Evolutionary conservation across 2,113 vertebrate genomes (phyloP), one percentile per base, ranked within the genome.

Genomic region (Trichechus manatus): DNA sequence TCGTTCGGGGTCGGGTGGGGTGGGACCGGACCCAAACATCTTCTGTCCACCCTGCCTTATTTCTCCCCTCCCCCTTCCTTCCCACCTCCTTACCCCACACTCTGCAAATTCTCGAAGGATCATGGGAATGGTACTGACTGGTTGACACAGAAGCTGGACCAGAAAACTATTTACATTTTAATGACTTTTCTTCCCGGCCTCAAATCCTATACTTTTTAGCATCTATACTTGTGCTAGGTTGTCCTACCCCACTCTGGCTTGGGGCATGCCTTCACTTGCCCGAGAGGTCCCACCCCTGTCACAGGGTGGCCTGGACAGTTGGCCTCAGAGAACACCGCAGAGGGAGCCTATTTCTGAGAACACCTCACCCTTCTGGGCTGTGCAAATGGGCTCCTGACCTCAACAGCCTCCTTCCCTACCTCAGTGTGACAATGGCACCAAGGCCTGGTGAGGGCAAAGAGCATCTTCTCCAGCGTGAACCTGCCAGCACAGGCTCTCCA

Each of bases 181-280:
- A n/a, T 82, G 47, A 70, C 47, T 85, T 93, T 63, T 68, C 31
- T 50, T 89, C 14, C 56, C 93, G 29, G 66, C 81, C 91, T 91
- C 63, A 75, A 63, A 70, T 81, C 68, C 47, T 61, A n/a, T 14
- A 2, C 15, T 19, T 53, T 59, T 94, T 81, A 81, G 80, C 11
- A 39, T 29, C 61, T 86, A 1, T 3, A 23, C 13, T 79, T 86
- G 9, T 23, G 13, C 47, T 75, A 70, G 29, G 68, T 61, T 25
- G 22, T 23, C 72, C 72, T 44, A 11, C 5, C 22, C 53, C 42
- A 80, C 72, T 59, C 4, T 66, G 44, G 56, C 4, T 44, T 20
- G 27, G 59, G 72, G 27, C 23, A 33, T 19, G 64, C 23, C 74
- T 86, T 39, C n/a, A 20, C 0, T 1, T 10, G 8, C 3, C 47